Conservation (phyloP, 2,888 invertebrate genomes). For the Drosophila greeni region DNA sequence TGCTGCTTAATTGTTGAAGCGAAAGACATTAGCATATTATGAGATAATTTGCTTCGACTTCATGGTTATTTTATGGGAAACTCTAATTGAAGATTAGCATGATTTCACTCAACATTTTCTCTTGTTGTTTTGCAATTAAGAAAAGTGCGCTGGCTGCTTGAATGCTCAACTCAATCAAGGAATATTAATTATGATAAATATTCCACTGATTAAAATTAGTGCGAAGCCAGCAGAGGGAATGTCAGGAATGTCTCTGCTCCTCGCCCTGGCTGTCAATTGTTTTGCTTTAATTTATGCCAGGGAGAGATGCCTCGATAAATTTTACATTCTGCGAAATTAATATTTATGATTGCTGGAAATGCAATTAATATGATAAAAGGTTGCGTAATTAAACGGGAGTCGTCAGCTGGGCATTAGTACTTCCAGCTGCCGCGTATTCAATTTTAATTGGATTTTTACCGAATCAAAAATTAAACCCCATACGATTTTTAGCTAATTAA, state of each 20-base stretch:
- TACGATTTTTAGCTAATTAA: constrained; percentile 9
- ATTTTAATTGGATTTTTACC: constrained; percentile 27
- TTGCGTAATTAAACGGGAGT: constrained; percentile 34
- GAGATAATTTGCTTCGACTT: constrained; percentile 13
- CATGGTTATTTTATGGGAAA: constrained; percentile 4
- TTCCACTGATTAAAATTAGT: constrained; percentile 10
- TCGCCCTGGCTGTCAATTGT: constrained; percentile 36
- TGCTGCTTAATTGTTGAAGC: constrained; percentile 46
- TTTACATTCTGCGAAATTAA: constrained; percentile 37
- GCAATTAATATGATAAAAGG: constrained; percentile 47
- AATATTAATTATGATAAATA: constrained; percentile 4
- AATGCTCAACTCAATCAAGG: constrained; percentile 4
- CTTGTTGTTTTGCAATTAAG: background rate
- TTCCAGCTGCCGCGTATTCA: constrained; percentile 1
- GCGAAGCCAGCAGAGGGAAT: background rate
- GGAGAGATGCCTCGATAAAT: constrained; percentile 41
- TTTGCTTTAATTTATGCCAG: constrained; percentile 41
- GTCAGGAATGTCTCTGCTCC: constrained; percentile 26
- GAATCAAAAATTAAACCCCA: constrained; percentile 2
- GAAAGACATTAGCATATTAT: constrained; percentile 38
- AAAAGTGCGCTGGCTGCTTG: background rate
- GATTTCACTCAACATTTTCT: background rate
- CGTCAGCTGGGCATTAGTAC: constrained; percentile 4
- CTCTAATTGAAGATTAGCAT: constrained; percentile 1
- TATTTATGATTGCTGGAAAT: constrained; percentile 52